Percentiles rank a stretch among this genome's conserved stretches.
phyloP scores from a whole-genome alignment of 64 coral and sea anemone genomes.

The Montipora sp. region DNA sequence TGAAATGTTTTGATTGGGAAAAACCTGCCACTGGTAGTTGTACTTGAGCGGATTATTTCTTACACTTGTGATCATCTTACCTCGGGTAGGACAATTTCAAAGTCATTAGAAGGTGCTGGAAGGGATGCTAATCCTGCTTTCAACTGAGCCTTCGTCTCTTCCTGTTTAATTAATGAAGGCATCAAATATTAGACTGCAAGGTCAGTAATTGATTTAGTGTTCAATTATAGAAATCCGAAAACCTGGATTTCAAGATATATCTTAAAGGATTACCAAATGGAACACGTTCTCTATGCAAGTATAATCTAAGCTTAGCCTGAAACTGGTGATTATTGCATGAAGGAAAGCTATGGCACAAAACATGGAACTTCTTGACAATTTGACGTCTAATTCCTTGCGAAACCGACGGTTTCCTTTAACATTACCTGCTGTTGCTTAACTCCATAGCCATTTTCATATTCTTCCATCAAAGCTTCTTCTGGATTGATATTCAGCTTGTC shows the following conservation, averaged over 20 bases:
- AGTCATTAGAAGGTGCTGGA: conserved; percentile 94
- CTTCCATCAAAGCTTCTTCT: conserved; percentile 88
- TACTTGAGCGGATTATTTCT: background rate
- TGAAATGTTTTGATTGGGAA: background rate
- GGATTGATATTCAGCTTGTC: conserved; percentile 97
- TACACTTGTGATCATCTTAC: conserved; percentile 12
- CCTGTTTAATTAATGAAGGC: conserved; percentile 29
- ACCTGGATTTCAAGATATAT: no score
- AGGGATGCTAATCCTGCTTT: conserved; percentile 85
- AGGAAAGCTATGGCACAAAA: no score
- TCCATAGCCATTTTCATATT: conserved; percentile 81
- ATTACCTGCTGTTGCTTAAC: conserved; percentile 87
- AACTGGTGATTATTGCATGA: no score
- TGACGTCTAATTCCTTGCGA: background rate
- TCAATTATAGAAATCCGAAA: no score
- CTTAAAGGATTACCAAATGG: no score
- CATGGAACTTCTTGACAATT: no score
- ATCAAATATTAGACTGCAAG: background rate
- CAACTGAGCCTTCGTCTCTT: conserved; percentile 76
- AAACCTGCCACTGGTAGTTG: background rate
- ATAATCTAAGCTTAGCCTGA: no score
- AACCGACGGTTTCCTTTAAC: background rate
- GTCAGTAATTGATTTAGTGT: no score
- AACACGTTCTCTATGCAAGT: no score
- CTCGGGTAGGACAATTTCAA: conserved; percentile 98